Evolutionary conservation across 2,888 invertebrate species (phyloP).

Genomic region (Allolobophora icterica): DNA sequence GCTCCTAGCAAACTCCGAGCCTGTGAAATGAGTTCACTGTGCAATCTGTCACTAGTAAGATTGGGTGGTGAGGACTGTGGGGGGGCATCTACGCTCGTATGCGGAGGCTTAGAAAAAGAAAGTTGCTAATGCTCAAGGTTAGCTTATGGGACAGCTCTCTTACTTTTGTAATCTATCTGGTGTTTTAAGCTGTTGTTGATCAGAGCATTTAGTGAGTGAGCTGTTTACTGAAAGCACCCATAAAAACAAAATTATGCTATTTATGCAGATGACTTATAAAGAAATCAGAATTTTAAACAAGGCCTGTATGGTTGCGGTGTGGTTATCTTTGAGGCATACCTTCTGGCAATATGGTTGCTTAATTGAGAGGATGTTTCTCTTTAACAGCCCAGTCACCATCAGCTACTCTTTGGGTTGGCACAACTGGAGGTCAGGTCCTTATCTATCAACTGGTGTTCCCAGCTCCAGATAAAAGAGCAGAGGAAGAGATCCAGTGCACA

Average conservation of each 20-base stretch:
- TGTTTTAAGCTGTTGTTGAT: too few species aligned
- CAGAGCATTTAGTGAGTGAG: too few species aligned
- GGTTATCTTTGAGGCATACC: neutral
- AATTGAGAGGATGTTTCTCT: neutral
- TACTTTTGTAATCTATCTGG: too few species aligned
- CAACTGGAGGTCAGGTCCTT: conserved; percentile 92
- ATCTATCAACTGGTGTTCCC: conserved; percentile 84
- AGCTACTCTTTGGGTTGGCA: conserved; percentile 93
- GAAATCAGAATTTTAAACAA: neutral
- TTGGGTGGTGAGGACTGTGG: too few species aligned
- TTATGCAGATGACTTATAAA: neutral
- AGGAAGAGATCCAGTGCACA: conserved; percentile 74
- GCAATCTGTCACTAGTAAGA: too few species aligned
- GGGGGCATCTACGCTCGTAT: too few species aligned
- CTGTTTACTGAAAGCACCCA: too few species aligned
- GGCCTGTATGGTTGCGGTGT: neutral
- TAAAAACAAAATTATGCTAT: neutral
- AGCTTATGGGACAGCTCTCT: too few species aligned
- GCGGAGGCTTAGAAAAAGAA: too few species aligned
- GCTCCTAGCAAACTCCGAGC: too few species aligned
- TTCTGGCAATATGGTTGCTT: neutral
- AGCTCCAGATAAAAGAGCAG: conserved; percentile 76
- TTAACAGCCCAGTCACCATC: conserved; percentile 43
- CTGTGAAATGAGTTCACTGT: too few species aligned
- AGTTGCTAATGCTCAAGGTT: too few species aligned